Evolutionary conservation across 2,797 vertebrate genomes (phyloP), one percentile per base, ranked within the genome.

Genomic region (Eulemur rubriventer): DNA sequence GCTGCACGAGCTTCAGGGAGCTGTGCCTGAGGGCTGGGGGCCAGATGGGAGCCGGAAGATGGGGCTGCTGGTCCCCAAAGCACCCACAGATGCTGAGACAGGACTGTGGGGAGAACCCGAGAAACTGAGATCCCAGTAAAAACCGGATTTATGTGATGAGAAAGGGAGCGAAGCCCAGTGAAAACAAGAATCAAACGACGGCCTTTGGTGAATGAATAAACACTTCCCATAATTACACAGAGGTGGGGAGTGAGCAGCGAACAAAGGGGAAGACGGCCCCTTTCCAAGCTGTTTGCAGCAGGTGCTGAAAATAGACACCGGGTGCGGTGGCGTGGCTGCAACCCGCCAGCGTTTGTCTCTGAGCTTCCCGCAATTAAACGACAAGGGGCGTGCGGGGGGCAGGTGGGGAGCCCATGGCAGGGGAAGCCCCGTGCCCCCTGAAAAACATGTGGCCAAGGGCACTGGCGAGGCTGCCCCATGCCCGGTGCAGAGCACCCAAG

Each of bases 31-130:
- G 7, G 16, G 35, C 17, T 20, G 1, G 4, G 4, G 16, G 69
- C 8, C 17, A 1, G 20, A 14, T 30, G 0, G 0, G 9, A 7
- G 22, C 30, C 3, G 30, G 33, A 48, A 12, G 17, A 35, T 1
- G 5, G 2, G 2, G 50, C 14, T 9, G 26, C 8, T 0, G 0
- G 7, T 0, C 8, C 55, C 17, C 5, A 0, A 30, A 7, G 1
- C 35, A 30, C n/a, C 61, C 18, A 3, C 0, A 1, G 11, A 24
- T 13, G 6, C 22, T 0, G 33, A 17, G 8, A 72, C 11, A 1
- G 12, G 80, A 7, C 2, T 2, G 26, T 0, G 7, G n/a, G 4
- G 6, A 55, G 6, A n/a, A 2, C 6, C 11, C 14, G 78, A 46
- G 20, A n/a, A 13, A 38, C 33, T 4, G 43, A 11, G 63, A 76